Evolutionary conservation across 2,113 vertebrate genomes (phyloP).

Genomic region (Isichthys henryi): DNA sequence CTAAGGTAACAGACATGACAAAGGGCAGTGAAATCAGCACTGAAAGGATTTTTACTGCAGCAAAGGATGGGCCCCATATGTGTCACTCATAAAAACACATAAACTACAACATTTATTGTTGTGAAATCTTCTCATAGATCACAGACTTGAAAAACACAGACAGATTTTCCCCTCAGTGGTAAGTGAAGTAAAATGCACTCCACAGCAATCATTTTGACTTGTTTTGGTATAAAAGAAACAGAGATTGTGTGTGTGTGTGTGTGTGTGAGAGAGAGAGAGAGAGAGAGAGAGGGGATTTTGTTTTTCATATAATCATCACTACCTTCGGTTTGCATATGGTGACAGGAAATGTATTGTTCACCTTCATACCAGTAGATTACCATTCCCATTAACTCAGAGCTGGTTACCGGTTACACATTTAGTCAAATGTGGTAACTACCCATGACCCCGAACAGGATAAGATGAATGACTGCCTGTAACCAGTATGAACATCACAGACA

Average conservation of each 20-base stretch:
- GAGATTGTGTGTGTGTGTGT: too few relatives aligned
- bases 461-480: background rate
- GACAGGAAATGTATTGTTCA: background rate
- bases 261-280: too few relatives aligned
- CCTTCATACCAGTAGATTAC: background rate
- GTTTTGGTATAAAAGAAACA: background rate
- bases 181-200: background rate
- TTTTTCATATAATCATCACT: background rate
- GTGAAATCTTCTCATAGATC: background rate
- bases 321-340: background rate
- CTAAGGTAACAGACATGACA: background rate
- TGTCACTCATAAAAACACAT: conserved; percentile 2
- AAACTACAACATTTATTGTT: background rate
- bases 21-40: background rate
- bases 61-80: background rate
- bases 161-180: background rate
- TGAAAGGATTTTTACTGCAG: conserved; percentile 7
- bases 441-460: background rate
- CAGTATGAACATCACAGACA: background rate
- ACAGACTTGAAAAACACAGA: background rate
- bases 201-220: background rate
- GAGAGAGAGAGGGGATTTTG: background rate
- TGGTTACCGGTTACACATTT: background rate
- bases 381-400: background rate
- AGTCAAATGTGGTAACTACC: background rate